Base-by-base conservation (phyloP, 1,140 invertebrate genomes). In the Habropoda laboriosa region DNA sequence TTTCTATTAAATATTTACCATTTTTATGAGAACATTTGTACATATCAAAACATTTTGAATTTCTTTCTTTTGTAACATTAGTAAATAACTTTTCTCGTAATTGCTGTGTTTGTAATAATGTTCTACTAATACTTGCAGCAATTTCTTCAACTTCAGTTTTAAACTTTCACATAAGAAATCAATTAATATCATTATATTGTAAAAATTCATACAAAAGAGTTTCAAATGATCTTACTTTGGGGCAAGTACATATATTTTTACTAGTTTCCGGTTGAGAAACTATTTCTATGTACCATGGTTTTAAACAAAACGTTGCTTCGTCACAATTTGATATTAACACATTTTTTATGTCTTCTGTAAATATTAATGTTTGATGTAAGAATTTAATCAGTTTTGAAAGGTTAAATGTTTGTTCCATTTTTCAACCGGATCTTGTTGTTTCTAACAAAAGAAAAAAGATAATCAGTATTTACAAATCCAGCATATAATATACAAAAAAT, bases 221-320 rank as follows among this genome's bases (percentile, higher is more conserved):
- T 27, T 18, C 32, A 12, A 24, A 27, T 49, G 3, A 3, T 79
- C 88, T 89, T 91, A 92, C 92, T 80, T 87, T 82, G n/a, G 82
- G 58, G 80, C 92, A 92, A 79, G 64, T 89, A 64, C 92, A 93
- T 74, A 47, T 61, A 76, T 67, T 80, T 58, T 81, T 75, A 47
- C 88, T 67, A 30, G 88, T 35, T 68, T 88, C 45, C 68, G 75
- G 88, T 16, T 82, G 77, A 24, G 87, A 55, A 3, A 82, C n/a
- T 5, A 67, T 86, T 82, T 91, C 86, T 38, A 88, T 75, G 8
- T 73, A 61, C 92, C 91, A 93, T 13, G 92, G 89, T 58, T 88
- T 87, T 40, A 93, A 81, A 66, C 86, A 88, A 72, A 90, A 92
- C 68, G 72, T 87, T 0, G 91, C 92, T 72, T 92, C 89, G 21